These are phyloP conservation scores for Parnassius orleans DNA, from an alignment of 2,888 invertebrate genomes.

Conservation along the genomic window DNA sequence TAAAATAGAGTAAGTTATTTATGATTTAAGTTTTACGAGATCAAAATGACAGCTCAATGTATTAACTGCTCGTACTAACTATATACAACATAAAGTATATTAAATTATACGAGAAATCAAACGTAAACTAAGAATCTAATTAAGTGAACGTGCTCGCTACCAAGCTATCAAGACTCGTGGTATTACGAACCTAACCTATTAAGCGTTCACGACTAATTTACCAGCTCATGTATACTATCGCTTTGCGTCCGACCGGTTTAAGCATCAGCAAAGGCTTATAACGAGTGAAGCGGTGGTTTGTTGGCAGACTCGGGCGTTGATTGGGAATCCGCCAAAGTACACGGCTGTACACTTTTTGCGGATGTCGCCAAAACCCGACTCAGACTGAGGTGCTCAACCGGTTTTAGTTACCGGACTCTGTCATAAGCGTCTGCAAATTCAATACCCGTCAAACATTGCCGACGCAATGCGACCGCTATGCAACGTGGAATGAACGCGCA, in stretches of 20 bases:
- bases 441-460: slow-evolving; percentile 74
- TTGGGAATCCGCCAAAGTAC: slow-evolving; percentile 61
- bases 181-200: neutral
- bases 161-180: neutral
- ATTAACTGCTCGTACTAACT: too few species aligned
- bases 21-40: too few species aligned
- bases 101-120: neutral
- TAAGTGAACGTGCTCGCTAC: neutral
- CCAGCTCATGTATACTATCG: slow-evolving; percentile 34
- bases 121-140: neutral
- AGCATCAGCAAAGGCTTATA: slow-evolving; percentile 21
- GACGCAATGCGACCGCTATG: slow-evolving; percentile 55
- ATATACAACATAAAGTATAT: too few species aligned
- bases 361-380: slow-evolving; percentile 74
- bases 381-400: slow-evolving; percentile 75
- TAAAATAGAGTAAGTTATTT: too few species aligned
- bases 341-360: slow-evolving; percentile 73
- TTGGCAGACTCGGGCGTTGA: slow-evolving; percentile 44
- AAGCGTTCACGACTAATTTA: neutral
- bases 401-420: slow-evolving; percentile 61
- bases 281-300: slow-evolving; percentile 16
- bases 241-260: slow-evolving; percentile 34
- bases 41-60: too few species aligned
- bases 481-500: slow-evolving; percentile 39
- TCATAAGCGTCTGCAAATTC: slow-evolving; percentile 76